Evolutionary conservation across 2,797 vertebrate genomes (phyloP).

Genomic region (Coluber constrictor): DNA sequence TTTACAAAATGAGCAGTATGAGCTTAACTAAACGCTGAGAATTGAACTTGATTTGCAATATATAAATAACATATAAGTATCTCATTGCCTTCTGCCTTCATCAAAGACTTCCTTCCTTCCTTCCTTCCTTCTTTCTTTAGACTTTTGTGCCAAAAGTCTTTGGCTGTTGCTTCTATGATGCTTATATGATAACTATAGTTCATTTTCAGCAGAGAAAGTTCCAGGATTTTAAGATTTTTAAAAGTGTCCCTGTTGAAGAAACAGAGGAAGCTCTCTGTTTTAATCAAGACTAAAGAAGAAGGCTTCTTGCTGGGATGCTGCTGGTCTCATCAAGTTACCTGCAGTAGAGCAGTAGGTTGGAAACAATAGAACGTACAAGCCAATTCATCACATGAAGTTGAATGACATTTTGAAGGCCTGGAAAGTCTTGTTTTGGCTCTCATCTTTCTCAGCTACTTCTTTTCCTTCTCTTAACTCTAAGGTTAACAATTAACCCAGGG

Average conservation of each 20-base stretch:
- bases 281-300: neutral
- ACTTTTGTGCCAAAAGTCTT: neutral
- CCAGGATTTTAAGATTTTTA: slow-evolving; percentile 9
- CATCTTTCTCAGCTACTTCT: slow-evolving; percentile 12
- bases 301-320: neutral
- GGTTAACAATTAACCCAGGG: slow-evolving; percentile 27
- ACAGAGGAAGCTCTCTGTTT: neutral
- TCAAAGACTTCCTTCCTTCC: neutral
- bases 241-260: neutral
- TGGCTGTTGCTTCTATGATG: neutral
- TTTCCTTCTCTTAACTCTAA: neutral
- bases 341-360: neutral
- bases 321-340: neutral
- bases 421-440: neutral
- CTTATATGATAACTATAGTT: neutral
- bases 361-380: neutral
- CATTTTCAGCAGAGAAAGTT: neutral
- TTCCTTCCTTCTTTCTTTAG: too few species aligned
- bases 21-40: neutral
- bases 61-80: neutral
- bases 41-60: neutral
- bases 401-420: neutral
- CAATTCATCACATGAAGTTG: neutral
- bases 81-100: neutral
- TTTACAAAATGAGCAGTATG: neutral